A percentile compares a stretch with the other conserved stretches of the same genome.
Conservation (phyloP, 2,797 vertebrate species). For the Amazona finschi region DNA sequence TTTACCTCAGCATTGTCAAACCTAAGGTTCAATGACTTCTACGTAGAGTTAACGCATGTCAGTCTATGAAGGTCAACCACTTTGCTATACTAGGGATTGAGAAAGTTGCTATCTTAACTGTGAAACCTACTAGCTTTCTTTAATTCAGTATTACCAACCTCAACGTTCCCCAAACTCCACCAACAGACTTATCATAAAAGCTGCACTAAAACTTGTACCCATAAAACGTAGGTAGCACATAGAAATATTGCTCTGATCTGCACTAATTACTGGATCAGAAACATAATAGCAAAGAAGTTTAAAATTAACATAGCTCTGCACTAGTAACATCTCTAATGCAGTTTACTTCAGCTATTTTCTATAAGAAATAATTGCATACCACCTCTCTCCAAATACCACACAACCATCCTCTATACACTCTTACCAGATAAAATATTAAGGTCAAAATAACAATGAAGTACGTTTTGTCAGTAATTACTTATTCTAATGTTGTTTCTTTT, state of each 20-base stretch:
- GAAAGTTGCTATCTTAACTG: neutral
- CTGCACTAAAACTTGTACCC: neutral
- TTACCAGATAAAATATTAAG: neutral
- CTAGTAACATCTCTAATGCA: rapidly evolving
- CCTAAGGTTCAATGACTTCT: rapidly evolving
- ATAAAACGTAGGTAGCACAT: neutral
- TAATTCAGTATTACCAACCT: neutral
- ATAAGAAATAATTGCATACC: neutral
- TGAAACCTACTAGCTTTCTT: neutral
- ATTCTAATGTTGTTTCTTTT: neutral
- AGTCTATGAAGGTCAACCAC: neutral
- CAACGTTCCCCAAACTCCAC: neutral
- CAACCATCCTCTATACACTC: neutral
- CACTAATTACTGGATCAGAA: neutral
- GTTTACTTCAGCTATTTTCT: neutral
- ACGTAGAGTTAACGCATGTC: neutral
- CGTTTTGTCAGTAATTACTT: neutral
- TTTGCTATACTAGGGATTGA: neutral
- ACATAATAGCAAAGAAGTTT: neutral
- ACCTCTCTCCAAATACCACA: neutral
- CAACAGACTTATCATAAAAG: neutral
- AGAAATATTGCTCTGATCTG: neutral
- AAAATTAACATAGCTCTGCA: neutral
- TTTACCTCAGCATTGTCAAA: neutral
- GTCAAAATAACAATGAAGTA: neutral